These are phyloP conservation scores for Congeria kusceri DNA, from an alignment of 2,888 invertebrate genomes.

Conservation along the genomic window DNA sequence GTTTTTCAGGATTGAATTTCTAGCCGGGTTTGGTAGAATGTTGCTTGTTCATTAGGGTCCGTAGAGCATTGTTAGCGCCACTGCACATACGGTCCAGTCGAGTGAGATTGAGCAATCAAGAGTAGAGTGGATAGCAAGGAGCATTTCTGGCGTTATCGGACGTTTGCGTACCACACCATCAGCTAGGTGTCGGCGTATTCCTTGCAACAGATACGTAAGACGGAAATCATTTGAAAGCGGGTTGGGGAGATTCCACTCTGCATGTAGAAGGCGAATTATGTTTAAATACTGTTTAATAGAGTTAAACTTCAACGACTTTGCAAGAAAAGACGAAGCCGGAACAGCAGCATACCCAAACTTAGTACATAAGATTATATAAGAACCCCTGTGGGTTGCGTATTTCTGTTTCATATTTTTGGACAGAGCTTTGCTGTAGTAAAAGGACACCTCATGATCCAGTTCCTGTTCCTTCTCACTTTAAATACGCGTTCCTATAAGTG, in stretches of 20 bases:
- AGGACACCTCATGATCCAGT: slow-evolving; percentile 18
- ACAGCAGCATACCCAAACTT: slow-evolving; percentile 21
- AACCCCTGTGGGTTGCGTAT: slow-evolving; percentile 37
- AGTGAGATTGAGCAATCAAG: slow-evolving; percentile 22
- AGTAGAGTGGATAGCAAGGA: slow-evolving; percentile 10
- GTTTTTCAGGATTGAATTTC: slow-evolving; percentile 20
- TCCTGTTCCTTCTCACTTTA: neutral
- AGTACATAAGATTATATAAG: slow-evolving; percentile 30
- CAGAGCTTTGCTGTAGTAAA: slow-evolving; percentile 7
- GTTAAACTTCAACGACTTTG: slow-evolving; percentile 25
- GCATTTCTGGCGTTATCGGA: slow-evolving; percentile 28
- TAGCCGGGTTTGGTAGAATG: slow-evolving; percentile 5
- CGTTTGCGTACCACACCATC: slow-evolving; percentile 27
- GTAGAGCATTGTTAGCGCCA: slow-evolving; percentile 20
- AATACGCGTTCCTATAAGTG: too few species aligned
- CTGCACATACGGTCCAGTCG: slow-evolving; percentile 35
- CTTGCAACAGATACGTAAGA: slow-evolving; percentile 15
- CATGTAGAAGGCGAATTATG: slow-evolving; percentile 35
- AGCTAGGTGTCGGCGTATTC: slow-evolving; percentile 30
- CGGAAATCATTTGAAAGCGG: slow-evolving; percentile 29
- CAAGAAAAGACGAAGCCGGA: slow-evolving; percentile 25
- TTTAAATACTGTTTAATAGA: slow-evolving; percentile 44
- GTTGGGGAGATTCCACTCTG: slow-evolving; percentile 39
- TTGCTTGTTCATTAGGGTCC: slow-evolving; percentile 24
- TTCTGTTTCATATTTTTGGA: slow-evolving; percentile 36